Evolutionary conservation across 2,113 vertebrate genomes (phyloP).

Genomic region (Tympanuchus pallidicinctus): DNA sequence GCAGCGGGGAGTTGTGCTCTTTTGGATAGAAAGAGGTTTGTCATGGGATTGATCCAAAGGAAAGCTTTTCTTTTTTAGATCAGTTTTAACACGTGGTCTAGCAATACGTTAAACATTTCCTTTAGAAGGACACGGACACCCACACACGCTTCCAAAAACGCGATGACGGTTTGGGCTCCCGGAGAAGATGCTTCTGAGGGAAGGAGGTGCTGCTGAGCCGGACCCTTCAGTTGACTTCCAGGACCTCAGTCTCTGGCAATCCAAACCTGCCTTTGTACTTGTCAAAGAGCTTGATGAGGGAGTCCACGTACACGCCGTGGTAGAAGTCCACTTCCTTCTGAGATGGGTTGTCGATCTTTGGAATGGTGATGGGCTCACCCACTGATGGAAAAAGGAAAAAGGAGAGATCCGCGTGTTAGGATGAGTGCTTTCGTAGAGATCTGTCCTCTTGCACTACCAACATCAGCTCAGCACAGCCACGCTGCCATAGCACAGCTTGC

Average conservation of each 20-base stretch:
- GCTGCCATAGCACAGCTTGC: background rate
- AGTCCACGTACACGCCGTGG: conserved; percentile 89
- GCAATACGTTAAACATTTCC: conserved; percentile 73
- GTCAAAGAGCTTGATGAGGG: conserved; percentile 90
- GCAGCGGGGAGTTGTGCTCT: background rate
- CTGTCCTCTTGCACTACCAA: background rate
- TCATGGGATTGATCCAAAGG: conserved; percentile 36
- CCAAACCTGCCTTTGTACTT: conserved; percentile 92
- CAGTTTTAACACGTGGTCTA: conserved; percentile 63
- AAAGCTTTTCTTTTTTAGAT: conserved; percentile 11
- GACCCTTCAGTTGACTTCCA: conserved; percentile 86
- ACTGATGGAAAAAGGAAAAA: conserved; percentile 74
- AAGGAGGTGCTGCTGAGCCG: background rate
- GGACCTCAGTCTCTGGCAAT: conserved; percentile 84
- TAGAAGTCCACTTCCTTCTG: conserved; percentile 89
- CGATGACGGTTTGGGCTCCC: conserved; percentile 62
- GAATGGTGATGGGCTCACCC: conserved; percentile 94
- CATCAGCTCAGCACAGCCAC: background rate
- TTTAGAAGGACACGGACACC: conserved; percentile 67
- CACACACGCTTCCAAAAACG: conserved; percentile 70
- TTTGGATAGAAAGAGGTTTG: background rate
- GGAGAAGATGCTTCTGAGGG: background rate
- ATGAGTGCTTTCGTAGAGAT: background rate
- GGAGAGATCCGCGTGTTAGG: background rate
- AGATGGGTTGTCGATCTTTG: conserved; percentile 87